A percentile compares a stretch with the other conserved stretches of the same genome.
phyloP scores from a whole-genome alignment of 2,113 vertebrate species.

The Poicephalus meyeri region DNA sequence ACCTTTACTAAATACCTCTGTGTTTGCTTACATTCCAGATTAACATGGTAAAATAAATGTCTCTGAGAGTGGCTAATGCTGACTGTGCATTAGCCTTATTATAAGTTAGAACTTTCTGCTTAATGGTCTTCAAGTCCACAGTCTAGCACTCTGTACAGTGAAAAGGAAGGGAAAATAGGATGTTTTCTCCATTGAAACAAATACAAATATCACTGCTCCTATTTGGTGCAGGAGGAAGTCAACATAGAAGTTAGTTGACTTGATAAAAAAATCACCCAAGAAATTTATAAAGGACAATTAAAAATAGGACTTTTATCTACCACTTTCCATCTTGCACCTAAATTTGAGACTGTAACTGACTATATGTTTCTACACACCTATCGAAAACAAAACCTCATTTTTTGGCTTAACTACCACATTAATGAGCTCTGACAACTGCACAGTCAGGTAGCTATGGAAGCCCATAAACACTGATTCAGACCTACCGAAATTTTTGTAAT shows the following conservation, averaged over 20 bases:
- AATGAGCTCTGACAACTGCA: neutral
- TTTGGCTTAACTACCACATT: neutral
- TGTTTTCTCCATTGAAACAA: neutral
- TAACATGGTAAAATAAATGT: neutral
- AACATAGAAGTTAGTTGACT: neutral
- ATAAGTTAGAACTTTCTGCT: neutral
- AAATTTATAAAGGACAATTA: neutral
- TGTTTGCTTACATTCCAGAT: neutral
- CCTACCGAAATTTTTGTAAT: neutral
- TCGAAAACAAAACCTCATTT: neutral
- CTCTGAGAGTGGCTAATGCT: neutral
- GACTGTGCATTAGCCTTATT: neutral
- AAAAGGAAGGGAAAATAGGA: neutral
- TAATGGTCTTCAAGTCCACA: neutral
- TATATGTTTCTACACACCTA: neutral
- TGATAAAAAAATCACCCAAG: neutral
- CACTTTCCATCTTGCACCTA: neutral
- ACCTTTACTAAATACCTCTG: neutral
- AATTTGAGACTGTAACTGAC: neutral
- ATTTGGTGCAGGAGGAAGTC: neutral
- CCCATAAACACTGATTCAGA: neutral
- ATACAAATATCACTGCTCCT: neutral
- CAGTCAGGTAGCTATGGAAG: neutral
- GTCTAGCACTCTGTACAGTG: neutral
- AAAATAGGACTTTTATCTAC: neutral